These are phyloP conservation scores for Microctonus brassicae DNA, from an alignment of 2,888 invertebrate species.

Conservation along the genomic window DNA sequence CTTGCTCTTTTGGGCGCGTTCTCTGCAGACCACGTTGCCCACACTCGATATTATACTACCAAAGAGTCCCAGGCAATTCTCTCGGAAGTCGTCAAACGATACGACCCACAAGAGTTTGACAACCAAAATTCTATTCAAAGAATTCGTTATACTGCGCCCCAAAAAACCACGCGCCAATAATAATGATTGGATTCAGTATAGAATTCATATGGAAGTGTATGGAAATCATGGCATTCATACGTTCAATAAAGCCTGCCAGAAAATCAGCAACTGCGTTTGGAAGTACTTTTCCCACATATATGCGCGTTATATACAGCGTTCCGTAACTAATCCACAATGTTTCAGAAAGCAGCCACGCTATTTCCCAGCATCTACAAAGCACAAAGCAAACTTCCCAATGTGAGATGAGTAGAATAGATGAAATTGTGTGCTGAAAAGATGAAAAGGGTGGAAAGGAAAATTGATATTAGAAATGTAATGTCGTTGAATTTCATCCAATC, in stretches of 20 bases:
- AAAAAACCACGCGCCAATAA: neutral
- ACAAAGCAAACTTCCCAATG: constrained; percentile 50
- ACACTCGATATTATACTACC: constrained; percentile 2
- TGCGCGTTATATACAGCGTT: constrained; percentile 44
- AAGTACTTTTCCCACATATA: neutral
- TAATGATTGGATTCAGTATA: constrained; percentile 6
- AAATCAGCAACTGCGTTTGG: neutral
- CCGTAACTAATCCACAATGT: constrained; percentile 35
- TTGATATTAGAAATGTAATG: neutral
- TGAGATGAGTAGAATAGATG: neutral
- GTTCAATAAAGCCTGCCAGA: neutral
- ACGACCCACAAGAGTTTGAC: neutral
- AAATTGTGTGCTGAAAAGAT: constrained; percentile 3
- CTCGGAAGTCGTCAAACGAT: constrained; percentile 8
- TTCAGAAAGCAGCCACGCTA: constrained; percentile 32
- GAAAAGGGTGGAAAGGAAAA: neutral
- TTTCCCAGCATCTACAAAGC: constrained; percentile 54
- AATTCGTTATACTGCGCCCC: neutral
- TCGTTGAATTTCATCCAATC: constrained; percentile 37
- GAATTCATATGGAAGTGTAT: neutral
- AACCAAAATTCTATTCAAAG: neutral
- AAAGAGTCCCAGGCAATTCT: constrained; percentile 2
- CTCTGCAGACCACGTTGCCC: neutral
- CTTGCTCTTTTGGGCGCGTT: constrained; percentile 32
- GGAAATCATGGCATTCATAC: neutral